Evolutionary conservation across 2,113 vertebrate species (phyloP), one percentile per base, ranked within the genome.

Genomic region (Dolichallabes microphthalmus): DNA sequence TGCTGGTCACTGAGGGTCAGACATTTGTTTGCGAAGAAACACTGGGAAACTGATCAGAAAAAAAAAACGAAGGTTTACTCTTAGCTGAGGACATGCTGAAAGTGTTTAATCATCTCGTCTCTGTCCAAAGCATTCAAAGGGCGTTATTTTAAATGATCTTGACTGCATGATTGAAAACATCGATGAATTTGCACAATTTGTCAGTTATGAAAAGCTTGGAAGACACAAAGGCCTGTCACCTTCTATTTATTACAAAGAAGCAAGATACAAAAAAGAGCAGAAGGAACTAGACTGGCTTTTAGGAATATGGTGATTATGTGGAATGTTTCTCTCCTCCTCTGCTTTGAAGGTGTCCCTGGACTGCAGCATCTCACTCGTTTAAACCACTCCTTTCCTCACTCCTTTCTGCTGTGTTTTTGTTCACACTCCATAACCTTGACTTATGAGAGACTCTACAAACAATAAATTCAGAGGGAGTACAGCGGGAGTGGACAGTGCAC

Each of bases 341-440:
- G 32, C 39, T 39, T 73, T 39, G 63, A 66, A 57, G 80, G 80
- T 75, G 74, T 75, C 66, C 17, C 60, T 50, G 45, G n/a, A n/a
- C 66, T 5, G 60, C 11, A 68, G 74, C 53, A n/a, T 73, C 22
- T 2, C 25, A 64, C 39, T 74, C 19, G 78, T 57, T 52, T 55
- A 86, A 53, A 20, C 57, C 32, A 39, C 55, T 32, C 50, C 25
- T 84, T 82, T 69, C 27, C 83, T 60, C 50, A 58, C 22, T 83
- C 9, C 55, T 76, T 50, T 53, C 60, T 87, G 71, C 76, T 82
- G 76, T 58, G 14, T 30, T 68, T 83, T 87, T 25, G 78, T 86
- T 87, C 71, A 88, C 52, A 82, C 77, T 85, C 87, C 86, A 89
- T 85, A 90, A 76, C 69, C 84, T 60, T 86, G 77, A 52, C 63